Conservation (phyloP, 2,113 vertebrate species). For the Oncorhynchus keta region DNA sequence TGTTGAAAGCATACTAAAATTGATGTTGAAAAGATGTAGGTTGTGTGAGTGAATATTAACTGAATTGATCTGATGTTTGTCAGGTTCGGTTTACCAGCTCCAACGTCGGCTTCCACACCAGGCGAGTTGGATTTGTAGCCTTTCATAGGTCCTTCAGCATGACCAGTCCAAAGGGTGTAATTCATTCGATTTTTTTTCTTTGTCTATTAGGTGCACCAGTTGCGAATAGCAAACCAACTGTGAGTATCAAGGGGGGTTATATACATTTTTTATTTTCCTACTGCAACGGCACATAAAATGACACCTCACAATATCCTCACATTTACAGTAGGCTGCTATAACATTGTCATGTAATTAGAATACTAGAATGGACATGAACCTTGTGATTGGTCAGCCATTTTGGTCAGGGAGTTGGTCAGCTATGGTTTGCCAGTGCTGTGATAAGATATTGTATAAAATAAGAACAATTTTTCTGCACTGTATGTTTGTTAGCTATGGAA, state of each 20-base stretch:
- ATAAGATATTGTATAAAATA: no score
- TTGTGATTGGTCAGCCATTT: no score
- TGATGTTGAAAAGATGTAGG: no score
- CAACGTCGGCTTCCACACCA: slow-evolving; percentile 59
- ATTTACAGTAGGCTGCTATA: not conserved
- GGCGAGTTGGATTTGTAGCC: slow-evolving; percentile 57
- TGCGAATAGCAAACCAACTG: slow-evolving; percentile 31
- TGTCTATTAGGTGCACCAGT: slow-evolving; percentile 37
- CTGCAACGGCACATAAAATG: no score
- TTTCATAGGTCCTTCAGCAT: not conserved
- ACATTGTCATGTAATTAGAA: not conserved
- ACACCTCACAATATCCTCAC: not conserved
- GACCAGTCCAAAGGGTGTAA: not conserved
- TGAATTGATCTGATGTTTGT: not conserved
- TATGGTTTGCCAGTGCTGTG: no score
- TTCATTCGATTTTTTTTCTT: not conserved
- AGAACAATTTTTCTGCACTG: no score
- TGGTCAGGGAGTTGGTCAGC: no score
- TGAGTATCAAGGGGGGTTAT: slow-evolving; percentile 29
- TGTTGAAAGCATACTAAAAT: no score
- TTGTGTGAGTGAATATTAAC: not conserved
- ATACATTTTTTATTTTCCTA: no score
- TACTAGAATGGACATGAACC: no score
- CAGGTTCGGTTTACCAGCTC: slow-evolving; percentile 42
- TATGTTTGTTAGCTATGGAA: no score